phyloP scores from a whole-genome alignment of 2,113 vertebrate genomes.

The Leucoraja erinaceus region DNA sequence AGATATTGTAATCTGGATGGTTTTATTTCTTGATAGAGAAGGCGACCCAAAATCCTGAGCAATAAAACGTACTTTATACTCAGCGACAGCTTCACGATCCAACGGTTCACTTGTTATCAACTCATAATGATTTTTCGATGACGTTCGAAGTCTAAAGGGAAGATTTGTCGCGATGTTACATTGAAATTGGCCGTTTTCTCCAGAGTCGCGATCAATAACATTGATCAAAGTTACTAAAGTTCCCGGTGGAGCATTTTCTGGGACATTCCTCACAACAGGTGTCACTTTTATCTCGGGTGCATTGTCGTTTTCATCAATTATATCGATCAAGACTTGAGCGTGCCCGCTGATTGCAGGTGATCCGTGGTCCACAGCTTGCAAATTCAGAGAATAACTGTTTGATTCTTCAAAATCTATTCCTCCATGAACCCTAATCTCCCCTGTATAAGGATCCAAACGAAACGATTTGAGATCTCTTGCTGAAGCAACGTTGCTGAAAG shows the following conservation, averaged over 20 bases:
- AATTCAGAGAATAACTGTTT: not conserved
- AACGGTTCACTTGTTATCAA: constrained; percentile 38
- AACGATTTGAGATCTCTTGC: no score
- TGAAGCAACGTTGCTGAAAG: no score
- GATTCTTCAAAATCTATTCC: not conserved
- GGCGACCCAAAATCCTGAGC: constrained; percentile 51
- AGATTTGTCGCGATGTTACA: not conserved
- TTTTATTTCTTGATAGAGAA: constrained; percentile 52
- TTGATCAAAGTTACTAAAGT: constrained; percentile 56
- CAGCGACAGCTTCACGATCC: constrained; percentile 52
- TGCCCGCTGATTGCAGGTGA: constrained; percentile 42
- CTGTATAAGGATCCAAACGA: no score
- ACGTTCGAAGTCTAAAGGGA: not conserved
- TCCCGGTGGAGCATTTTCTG: constrained; percentile 54
- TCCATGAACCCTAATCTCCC: not conserved
- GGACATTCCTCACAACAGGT: constrained; percentile 32
- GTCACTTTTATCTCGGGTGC: no score
- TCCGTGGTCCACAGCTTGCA: constrained; percentile 47
- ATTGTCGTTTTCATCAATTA: constrained; percentile 40
- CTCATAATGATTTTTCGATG: not conserved
- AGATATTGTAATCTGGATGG: constrained; percentile 44
- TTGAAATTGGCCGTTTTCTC: not conserved
- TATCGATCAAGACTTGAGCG: constrained; percentile 44
- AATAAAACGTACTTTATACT: constrained; percentile 53
- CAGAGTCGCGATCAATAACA: constrained; percentile 40